Conservation (phyloP, 35 echinoderm and acorn worm species). For the Ophioderma brevispina region DNA sequence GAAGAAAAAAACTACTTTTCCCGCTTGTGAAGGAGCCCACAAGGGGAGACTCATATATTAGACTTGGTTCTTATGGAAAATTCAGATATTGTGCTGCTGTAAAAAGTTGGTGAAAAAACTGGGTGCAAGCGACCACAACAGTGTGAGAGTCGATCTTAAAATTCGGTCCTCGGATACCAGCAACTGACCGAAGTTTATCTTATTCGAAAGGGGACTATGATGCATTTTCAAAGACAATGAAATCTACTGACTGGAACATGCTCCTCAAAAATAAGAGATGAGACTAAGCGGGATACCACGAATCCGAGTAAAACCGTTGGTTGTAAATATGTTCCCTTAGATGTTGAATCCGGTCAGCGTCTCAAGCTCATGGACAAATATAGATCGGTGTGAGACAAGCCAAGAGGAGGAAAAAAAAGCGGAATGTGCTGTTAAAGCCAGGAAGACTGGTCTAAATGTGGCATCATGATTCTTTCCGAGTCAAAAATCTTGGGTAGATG, state of each 20-base stretch:
- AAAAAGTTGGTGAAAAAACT: constrained; percentile 5
- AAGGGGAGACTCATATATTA: constrained; percentile 15
- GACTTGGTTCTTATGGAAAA: constrained; percentile 33
- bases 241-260: background rate
- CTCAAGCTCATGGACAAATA: background rate
- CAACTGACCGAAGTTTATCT: constrained; percentile 8
- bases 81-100: background rate
- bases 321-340: background rate
- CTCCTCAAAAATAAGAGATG: background rate
- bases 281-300: background rate
- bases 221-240: background rate
- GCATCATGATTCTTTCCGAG: background rate
- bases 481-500: background rate
- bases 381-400: background rate
- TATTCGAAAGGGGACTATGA: constrained; percentile 44
- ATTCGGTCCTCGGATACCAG: constrained; percentile 17
- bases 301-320: background rate
- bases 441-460: background rate
- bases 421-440: background rate
- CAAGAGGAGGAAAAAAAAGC: background rate
- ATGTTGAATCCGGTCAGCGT: background rate
- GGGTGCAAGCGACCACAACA: constrained; percentile 45
- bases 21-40: constrained; percentile 19
- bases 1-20: constrained; percentile 20
- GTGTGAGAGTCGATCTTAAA: constrained; percentile 1